Evolutionary conservation across 2,113 vertebrate genomes (phyloP).

Genomic region (Lepidothrix coronata): DNA sequence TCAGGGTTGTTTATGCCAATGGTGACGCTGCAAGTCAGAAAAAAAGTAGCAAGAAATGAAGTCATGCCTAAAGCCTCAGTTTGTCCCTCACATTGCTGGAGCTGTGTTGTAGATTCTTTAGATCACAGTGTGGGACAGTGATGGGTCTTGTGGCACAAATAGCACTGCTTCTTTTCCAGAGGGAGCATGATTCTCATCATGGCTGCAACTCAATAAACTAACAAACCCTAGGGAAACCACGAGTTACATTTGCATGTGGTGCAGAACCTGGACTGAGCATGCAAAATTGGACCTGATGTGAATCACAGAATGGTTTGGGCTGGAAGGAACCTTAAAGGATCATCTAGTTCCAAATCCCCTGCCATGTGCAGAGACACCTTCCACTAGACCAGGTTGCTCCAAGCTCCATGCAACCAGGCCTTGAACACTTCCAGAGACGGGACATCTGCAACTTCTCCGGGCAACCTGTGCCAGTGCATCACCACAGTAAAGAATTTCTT

Average conservation of each 20-base stretch:
- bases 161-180: rapidly evolving
- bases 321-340: not conserved
- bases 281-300: not conserved
- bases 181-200: not conserved
- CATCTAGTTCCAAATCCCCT: not conserved
- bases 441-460: not conserved
- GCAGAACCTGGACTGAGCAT: not conserved
- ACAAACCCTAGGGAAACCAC: not conserved
- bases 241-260: not conserved
- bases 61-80: not conserved
- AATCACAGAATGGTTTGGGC: not conserved
- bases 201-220: not conserved
- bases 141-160: not conserved
- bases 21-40: constrained; percentile 60
- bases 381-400: not conserved
- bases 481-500: not conserved
- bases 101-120: not conserved
- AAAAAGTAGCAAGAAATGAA: constrained; percentile 25
- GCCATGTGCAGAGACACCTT: not conserved
- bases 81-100: not conserved
- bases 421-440: not conserved
- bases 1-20: constrained; percentile 53
- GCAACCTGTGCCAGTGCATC: not conserved
- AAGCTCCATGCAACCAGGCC: not conserved
- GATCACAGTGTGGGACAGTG: not conserved